phyloP scores from a whole-genome alignment of 1,140 invertebrate species.

The Penaeus japonicus region DNA sequence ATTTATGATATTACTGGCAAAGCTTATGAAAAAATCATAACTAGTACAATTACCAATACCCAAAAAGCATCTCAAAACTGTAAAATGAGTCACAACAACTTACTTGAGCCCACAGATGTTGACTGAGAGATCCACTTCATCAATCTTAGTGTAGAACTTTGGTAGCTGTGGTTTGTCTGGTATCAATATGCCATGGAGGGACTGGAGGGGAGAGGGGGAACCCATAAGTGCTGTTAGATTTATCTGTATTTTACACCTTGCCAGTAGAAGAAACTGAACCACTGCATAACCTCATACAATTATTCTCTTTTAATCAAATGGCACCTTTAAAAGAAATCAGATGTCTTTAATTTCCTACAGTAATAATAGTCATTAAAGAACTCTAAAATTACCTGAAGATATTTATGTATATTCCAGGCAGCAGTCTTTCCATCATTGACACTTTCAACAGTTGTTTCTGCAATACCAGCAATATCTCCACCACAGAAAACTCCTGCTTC shows the following conservation, averaged over 20 bases:
- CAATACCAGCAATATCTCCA: conserved; percentile 91
- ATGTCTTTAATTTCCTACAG: background rate
- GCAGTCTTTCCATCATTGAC: conserved; percentile 98
- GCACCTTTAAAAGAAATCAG: too few species aligned
- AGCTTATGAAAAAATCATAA: too few species aligned
- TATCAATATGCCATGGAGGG: conserved; percentile 70
- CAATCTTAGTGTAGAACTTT: conserved; percentile 91
- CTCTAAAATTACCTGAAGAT: conserved; percentile 76
- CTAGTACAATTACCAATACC: too few species aligned
- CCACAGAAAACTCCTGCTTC: conserved; percentile 87
- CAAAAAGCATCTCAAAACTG: too few species aligned
- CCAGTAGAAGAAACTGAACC: too few species aligned
- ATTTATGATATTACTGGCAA: too few species aligned
- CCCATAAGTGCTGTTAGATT: too few species aligned
- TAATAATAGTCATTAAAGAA: background rate
- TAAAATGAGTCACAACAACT: background rate
- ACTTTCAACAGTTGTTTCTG: conserved; percentile 97
- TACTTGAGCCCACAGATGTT: conserved; percentile 80
- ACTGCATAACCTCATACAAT: too few species aligned
- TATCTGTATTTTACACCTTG: too few species aligned
- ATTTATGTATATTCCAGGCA: conserved; percentile 94
- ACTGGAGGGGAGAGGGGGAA: conserved; percentile 62
- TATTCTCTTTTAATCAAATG: too few species aligned
- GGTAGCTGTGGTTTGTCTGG: conserved; percentile 79
- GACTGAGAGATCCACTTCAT: conserved; percentile 90